A percentile compares a stretch with the other conserved stretches of the same genome.
Conservation (phyloP, 2,113 vertebrate genomes). For the Vanacampus margaritifer region DNA sequence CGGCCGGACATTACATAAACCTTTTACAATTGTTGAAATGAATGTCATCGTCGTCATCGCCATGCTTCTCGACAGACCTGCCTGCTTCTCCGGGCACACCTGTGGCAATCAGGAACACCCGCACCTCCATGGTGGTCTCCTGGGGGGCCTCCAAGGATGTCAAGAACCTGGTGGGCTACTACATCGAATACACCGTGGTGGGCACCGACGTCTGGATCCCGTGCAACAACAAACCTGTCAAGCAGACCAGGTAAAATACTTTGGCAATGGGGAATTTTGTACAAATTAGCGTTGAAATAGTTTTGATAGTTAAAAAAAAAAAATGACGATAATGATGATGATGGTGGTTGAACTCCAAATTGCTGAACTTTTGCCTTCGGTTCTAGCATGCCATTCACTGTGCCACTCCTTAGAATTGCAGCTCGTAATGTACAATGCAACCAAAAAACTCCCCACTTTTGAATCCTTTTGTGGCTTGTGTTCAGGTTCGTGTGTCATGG, state of each 20-base stretch:
- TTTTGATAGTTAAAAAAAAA: too few species aligned
- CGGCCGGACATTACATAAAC: conserved; percentile 8
- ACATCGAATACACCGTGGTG: conserved; percentile 83
- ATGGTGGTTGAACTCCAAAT: too few species aligned
- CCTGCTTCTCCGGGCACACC: conserved; percentile 81
- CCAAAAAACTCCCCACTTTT: background rate
- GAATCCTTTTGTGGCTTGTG: background rate
- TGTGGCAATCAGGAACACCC: conserved; percentile 85
- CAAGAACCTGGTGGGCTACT: conserved; percentile 86
- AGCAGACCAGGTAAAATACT: conserved; percentile 80
- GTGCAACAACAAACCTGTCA: conserved; percentile 96
- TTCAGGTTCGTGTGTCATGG: conserved; percentile 91
- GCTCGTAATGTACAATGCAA: too few species aligned
- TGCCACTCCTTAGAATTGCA: too few species aligned
- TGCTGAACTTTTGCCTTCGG: too few species aligned
- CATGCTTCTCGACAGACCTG: conserved; percentile 73
- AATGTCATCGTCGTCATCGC: background rate
- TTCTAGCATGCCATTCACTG: too few species aligned
- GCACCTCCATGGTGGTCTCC: conserved; percentile 84
- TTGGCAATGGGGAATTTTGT: background rate
- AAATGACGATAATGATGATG: too few species aligned
- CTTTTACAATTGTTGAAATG: background rate
- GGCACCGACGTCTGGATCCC: conserved; percentile 89
- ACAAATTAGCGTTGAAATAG: too few species aligned
- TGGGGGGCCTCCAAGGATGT: conserved; percentile 85